Conservation (phyloP, 2,888 invertebrate genomes). For the Tribolium freemani region DNA sequence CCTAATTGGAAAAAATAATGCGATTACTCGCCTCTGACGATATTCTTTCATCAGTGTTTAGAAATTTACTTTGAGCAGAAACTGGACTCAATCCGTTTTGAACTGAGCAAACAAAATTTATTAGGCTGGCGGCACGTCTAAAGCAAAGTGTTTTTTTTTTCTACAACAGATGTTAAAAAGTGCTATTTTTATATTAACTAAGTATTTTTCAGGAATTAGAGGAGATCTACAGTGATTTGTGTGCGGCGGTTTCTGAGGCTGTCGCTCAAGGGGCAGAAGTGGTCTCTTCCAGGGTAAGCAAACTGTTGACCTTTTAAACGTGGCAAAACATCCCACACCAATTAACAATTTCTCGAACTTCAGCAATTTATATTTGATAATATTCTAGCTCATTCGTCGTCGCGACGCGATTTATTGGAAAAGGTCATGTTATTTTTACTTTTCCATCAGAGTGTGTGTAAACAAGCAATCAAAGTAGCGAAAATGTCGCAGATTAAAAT, state of each 20-base stretch:
- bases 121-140: slow-evolving; percentile 1
- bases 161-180: too few relatives aligned
- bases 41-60: neutral
- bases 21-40: slow-evolving; percentile 2
- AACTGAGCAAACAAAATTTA: slow-evolving; percentile 25
- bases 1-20: slow-evolving; percentile 4
- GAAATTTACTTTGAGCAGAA: neutral
- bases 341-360: neutral
- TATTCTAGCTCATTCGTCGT: too few relatives aligned
- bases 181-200: too few relatives aligned
- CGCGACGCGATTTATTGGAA: neutral
- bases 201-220: slow-evolving; percentile 87
- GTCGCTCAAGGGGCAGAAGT: slow-evolving; percentile 90
- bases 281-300: slow-evolving; percentile 83
- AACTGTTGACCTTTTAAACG: neutral
- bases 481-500: slow-evolving; percentile 12
- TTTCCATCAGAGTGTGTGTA: neutral
- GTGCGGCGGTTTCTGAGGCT: slow-evolving; percentile 88
- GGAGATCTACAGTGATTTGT: slow-evolving; percentile 92
- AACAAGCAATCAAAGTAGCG: slow-evolving; percentile 7
- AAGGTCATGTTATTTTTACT: slow-evolving; percentile 14
- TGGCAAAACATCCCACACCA: neutral
- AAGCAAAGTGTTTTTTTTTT: too few relatives aligned
- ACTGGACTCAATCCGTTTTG: neutral
- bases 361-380: too few relatives aligned